Evolutionary conservation across 2,113 vertebrate genomes (phyloP).

Genomic region (Brachionichthys hirsutus): DNA sequence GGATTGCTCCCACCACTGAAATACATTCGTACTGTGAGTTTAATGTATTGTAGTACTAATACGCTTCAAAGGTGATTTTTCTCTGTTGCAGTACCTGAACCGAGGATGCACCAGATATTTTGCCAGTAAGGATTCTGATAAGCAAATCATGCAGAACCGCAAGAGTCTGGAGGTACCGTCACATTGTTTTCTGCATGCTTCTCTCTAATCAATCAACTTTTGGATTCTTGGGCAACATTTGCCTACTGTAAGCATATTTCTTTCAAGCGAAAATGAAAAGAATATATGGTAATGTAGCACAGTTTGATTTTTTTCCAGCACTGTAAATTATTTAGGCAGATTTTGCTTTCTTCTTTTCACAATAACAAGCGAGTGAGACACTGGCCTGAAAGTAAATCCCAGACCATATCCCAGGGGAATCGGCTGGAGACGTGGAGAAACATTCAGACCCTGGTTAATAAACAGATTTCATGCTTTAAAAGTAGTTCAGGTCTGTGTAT

Average conservation of each 20-base stretch:
- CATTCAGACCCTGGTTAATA: conserved; percentile 25
- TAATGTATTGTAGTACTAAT: conserved; percentile 16
- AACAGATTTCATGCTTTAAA: conserved; percentile 40
- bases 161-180: conserved; percentile 93
- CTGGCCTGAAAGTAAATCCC: neutral
- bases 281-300: neutral
- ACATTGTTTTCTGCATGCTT: conserved; percentile 4
- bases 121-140: conserved; percentile 92
- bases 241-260: too few relatives aligned
- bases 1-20: conserved; percentile 5
- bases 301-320: neutral
- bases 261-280: neutral
- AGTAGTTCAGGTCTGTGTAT: conserved; percentile 46
- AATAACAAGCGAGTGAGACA: neutral
- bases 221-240: neutral
- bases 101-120: conserved; percentile 96
- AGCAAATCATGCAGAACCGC: conserved; percentile 93
- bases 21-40: conserved; percentile 2
- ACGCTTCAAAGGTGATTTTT: conserved; percentile 30
- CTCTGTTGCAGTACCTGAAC: conserved; percentile 88
- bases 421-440: neutral
- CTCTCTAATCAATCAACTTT: neutral
- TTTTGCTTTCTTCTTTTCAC: conserved; percentile 1
- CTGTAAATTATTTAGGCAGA: neutral
- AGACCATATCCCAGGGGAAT: conserved; percentile 3